phyloP scores from a whole-genome alignment of 1,140 invertebrate species.

The Hypothenemus hampei region DNA sequence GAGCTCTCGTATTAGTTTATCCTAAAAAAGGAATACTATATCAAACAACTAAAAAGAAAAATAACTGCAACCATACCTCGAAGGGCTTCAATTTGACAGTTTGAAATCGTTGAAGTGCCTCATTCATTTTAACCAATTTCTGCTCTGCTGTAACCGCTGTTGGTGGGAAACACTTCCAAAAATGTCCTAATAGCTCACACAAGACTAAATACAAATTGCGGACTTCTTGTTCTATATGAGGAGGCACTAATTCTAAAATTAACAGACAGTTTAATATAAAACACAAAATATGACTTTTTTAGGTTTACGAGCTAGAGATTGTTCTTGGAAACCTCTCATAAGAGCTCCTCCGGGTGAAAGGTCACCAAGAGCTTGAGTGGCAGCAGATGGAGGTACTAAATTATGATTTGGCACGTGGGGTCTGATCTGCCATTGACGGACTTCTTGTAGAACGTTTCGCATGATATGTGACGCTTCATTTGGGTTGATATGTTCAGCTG shows the following conservation, averaged over 20 bases:
- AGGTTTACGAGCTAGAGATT: conserved; percentile 70
- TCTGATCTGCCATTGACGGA: conserved; percentile 38
- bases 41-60: neutral
- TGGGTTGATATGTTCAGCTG: conserved; percentile 42
- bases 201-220: conserved; percentile 77
- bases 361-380: conserved; percentile 79
- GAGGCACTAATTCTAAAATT: conserved; percentile 68
- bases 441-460: conserved; percentile 39
- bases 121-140: conserved; percentile 80
- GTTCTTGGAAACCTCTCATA: conserved; percentile 81
- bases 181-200: conserved; percentile 84
- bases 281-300: no score
- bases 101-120: conserved; percentile 83
- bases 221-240: conserved; percentile 78
- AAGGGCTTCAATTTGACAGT: conserved; percentile 78
- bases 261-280: neutral
- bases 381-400: conserved; percentile 58
- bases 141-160: conserved; percentile 72
- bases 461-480: conserved; percentile 37
- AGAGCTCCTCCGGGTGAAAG: conserved; percentile 87
- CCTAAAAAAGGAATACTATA: conserved; percentile 48
- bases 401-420: conserved; percentile 29
- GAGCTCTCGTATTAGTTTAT: conserved; percentile 70
- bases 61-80: conserved; percentile 54
- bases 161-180: conserved; percentile 92